Conservation (phyloP, 1,140 invertebrate genomes). For the Cydia amplana region DNA sequence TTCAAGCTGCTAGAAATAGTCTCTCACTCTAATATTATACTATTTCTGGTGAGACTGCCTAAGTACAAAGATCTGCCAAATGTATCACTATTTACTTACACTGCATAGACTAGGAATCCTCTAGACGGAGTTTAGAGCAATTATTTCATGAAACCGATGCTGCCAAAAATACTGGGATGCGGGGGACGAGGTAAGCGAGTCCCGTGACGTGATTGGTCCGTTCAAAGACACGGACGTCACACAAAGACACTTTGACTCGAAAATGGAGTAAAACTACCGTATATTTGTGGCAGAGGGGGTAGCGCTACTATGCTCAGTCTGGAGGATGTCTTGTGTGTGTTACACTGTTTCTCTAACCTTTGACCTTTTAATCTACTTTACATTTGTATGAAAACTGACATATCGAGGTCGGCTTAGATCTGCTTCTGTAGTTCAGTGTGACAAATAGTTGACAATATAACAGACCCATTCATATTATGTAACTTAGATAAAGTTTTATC, state of each 20-base stretch:
- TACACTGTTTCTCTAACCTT: not conserved
- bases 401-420: not conserved
- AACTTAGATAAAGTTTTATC: not conserved
- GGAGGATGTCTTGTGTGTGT: too few relatives aligned
- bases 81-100: not conserved
- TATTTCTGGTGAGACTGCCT: not conserved
- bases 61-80: not conserved
- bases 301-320: too few relatives aligned
- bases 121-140: too few relatives aligned
- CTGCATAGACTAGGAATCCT: too few relatives aligned
- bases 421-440: constrained; percentile 27
- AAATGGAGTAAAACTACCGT: too few relatives aligned
- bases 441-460: not conserved
- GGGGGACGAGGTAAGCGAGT: too few relatives aligned
- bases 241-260: too few relatives aligned
- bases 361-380: not conserved
- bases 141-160: too few relatives aligned
- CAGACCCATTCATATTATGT: not conserved
- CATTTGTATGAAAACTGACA: not conserved
- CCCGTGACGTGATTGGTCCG: too few relatives aligned
- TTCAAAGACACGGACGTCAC: too few relatives aligned
- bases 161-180: too few relatives aligned
- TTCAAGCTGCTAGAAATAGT: not conserved
- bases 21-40: not conserved
- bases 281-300: too few relatives aligned